phyloP scores from a whole-genome alignment of 2,797 vertebrate species.

The Scleropages formosus region DNA sequence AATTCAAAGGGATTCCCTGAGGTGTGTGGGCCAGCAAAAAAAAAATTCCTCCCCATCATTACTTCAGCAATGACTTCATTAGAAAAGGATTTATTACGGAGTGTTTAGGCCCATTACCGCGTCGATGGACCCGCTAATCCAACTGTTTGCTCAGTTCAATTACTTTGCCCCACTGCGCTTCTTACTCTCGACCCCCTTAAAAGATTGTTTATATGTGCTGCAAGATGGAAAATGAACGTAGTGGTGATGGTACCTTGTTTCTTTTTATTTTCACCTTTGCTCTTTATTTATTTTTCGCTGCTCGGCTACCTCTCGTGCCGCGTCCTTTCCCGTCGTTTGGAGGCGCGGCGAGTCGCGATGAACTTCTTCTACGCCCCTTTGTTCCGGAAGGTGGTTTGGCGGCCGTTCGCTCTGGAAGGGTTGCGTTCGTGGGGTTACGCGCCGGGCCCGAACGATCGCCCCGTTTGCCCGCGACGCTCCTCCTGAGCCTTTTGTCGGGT shows the following conservation, averaged over 20 bases:
- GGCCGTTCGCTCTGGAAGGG: not conserved
- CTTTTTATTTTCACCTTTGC: slow-evolving; percentile 14
- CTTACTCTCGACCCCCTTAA: not conserved
- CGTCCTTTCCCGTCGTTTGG: not conserved
- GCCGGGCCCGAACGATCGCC: not conserved
- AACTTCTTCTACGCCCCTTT: not conserved
- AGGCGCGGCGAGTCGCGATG: not conserved
- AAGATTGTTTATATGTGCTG: not conserved
- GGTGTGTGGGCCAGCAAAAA: not conserved
- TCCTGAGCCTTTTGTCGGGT: not conserved
- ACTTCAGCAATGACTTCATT: not conserved
- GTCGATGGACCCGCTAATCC: not conserved
- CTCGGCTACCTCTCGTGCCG: not conserved
- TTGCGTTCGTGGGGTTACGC: not conserved
- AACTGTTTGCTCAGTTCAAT: not conserved
- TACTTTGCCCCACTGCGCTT: not conserved
- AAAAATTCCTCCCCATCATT: not conserved
- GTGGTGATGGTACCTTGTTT: slow-evolving; percentile 18
- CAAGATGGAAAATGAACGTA: slow-evolving; percentile 2
- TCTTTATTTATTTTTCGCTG: no score
- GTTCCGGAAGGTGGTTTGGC: not conserved
- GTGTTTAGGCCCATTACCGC: not conserved
- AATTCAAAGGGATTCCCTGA: not conserved
- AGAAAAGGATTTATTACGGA: not conserved
- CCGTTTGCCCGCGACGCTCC: not conserved